Conservation (phyloP, 2,888 invertebrate species). For the Acronicta aceris region DNA sequence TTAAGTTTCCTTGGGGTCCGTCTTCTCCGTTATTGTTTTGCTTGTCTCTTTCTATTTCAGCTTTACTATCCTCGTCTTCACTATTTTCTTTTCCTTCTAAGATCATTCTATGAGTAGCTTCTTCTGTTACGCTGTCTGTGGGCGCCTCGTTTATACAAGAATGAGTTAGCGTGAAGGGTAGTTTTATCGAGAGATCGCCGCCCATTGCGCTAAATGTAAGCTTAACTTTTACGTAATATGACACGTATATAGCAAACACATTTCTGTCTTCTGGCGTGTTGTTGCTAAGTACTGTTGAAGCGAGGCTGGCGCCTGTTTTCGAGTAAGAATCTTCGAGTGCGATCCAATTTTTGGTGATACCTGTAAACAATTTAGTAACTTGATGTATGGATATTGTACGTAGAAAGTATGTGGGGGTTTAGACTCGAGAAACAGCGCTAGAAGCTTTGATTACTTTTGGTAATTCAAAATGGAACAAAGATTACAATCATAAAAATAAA, state of each 20-base stretch:
- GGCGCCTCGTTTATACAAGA: constrained; percentile 91
- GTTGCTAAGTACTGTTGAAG: constrained; percentile 89
- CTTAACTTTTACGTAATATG: constrained; percentile 97
- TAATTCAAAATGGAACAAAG: too few species aligned
- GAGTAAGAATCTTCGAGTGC: constrained; percentile 96
- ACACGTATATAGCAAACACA: constrained; percentile 97
- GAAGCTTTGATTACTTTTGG: too few species aligned
- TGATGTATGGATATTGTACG: not conserved
- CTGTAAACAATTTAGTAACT: constrained; percentile 73
- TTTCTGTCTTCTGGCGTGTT: constrained; percentile 93
- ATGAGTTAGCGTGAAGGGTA: constrained; percentile 95
- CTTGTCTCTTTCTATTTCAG: constrained; percentile 75
- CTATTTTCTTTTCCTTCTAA: constrained; percentile 84
- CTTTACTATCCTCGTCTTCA: constrained; percentile 81
- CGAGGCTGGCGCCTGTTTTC: constrained; percentile 90
- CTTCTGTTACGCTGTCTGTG: constrained; percentile 86
- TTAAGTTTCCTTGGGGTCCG: constrained; percentile 66
- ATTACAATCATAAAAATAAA: too few species aligned
- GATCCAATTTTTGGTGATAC: constrained; percentile 96
- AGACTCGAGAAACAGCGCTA: too few species aligned
- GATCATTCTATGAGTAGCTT: constrained; percentile 84
- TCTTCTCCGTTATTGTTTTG: constrained; percentile 76
- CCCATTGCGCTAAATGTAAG: constrained; percentile 94
- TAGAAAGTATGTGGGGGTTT: not conserved
- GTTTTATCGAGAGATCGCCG: constrained; percentile 93